phyloP scores from a whole-genome alignment of 2,113 vertebrate species.

The Mus spicilegus region DNA sequence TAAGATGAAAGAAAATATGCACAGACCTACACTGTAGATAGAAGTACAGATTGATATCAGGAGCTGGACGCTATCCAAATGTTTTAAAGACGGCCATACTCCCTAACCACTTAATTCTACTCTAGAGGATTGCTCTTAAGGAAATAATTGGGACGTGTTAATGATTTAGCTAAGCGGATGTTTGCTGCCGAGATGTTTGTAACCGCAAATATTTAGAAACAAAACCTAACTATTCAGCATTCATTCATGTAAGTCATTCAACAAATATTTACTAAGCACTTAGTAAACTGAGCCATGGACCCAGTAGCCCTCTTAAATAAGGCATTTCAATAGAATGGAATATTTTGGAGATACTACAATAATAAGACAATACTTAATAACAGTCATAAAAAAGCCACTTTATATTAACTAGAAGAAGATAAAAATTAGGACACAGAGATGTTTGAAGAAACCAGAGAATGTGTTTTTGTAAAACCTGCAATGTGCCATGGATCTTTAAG shows the following conservation, averaged over 20 bases:
- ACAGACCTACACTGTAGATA: not conserved
- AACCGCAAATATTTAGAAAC: constrained; percentile 77
- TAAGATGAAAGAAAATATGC: not conserved
- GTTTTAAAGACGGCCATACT: constrained; percentile 2
- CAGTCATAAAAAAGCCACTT: not conserved
- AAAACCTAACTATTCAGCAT: constrained; percentile 58
- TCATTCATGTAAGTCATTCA: constrained; percentile 70
- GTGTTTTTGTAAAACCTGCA: constrained; percentile 4
- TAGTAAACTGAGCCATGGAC: constrained; percentile 54
- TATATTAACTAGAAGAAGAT: not conserved
- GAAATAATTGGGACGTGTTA: constrained; percentile 62
- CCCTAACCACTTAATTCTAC: constrained; percentile 7
- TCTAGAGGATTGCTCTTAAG: constrained; percentile 40
- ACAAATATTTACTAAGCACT: constrained; percentile 77
- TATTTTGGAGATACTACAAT: not conserved
- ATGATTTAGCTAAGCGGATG: constrained; percentile 69
- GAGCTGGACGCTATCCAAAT: not conserved
- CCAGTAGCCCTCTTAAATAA: constrained; percentile 36
- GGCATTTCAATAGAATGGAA: not conserved
- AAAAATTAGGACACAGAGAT: not conserved
- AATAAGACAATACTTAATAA: not conserved
- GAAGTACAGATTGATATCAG: not conserved
- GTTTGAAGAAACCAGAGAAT: not conserved
- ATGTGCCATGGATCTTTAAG: not conserved
- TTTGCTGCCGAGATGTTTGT: constrained; percentile 60